Conservation (phyloP, 2,888 invertebrate genomes). For the Torymus tubicola region DNA sequence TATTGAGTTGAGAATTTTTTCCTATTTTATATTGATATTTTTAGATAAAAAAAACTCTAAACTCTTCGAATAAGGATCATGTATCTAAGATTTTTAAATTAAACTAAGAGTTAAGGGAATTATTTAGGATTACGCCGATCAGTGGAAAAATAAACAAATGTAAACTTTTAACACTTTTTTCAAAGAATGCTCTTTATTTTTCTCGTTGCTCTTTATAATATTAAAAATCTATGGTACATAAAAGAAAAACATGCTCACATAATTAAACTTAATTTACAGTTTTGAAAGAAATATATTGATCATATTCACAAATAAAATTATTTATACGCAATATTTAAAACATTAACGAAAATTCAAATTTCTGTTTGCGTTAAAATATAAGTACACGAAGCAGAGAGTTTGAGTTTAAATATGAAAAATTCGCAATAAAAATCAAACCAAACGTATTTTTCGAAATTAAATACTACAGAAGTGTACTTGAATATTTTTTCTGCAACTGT, state of each 20-base stretch:
- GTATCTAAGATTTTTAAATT: constrained; percentile 7
- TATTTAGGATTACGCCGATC: constrained; percentile 52
- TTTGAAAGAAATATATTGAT: constrained; percentile 18
- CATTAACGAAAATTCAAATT: constrained; percentile 20
- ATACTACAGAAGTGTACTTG: background rate
- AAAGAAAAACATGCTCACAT: constrained; percentile 36
- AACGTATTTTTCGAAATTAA: constrained; percentile 26
- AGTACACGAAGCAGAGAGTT: constrained; percentile 41
- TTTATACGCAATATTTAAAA: constrained; percentile 38
- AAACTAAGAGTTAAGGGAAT: constrained; percentile 21
- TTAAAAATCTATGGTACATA: constrained; percentile 48
- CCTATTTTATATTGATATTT: constrained; percentile 21
- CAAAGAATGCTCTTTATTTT: constrained; percentile 56
- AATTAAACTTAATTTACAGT: constrained; percentile 43
- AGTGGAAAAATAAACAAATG: constrained; percentile 37
- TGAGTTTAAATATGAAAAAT: constrained; percentile 43
- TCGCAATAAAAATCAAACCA: constrained; percentile 45
- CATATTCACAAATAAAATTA: constrained; percentile 35
- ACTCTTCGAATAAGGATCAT: constrained; percentile 18
- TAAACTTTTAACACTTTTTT: constrained; percentile 25
- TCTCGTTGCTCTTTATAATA: constrained; percentile 49
- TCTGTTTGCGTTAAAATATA: constrained; percentile 24
- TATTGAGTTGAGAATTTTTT: constrained; percentile 22
- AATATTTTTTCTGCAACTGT: background rate
- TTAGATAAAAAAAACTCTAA: constrained; percentile 20